Evolutionary conservation across 2,888 invertebrate species (phyloP), one percentile per base, ranked within the genome.

Genomic region (Drosophila trichaetosa): DNA sequence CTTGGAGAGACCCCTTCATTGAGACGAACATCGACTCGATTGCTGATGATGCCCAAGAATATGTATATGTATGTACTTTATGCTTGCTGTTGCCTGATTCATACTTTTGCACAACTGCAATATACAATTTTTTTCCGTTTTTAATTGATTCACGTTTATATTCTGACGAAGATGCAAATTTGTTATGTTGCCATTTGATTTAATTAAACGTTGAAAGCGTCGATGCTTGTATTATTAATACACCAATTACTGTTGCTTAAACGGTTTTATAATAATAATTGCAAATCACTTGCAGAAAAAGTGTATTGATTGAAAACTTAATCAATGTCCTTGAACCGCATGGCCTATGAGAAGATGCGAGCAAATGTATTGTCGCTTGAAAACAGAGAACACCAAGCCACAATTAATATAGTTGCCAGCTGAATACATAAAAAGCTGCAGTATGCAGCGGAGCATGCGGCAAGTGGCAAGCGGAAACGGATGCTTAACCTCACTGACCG

Each of bases 371-470:
- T 24, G 57, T 16, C 7, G 10, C 16, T 24, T 18, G 51, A n/a
- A 8, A 36, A 7, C 31, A 69, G 34, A 57, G 69, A 63, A 68
- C 73, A 72, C 67, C 24, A 69, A 71, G 61, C 63, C 58, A 51
- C 75, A 76, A 75, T 84, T 82, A 80, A 87, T 58, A 56, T 46
- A 82, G 82, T 84, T 87, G 82, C 87, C 73, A 87, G 73, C 79
- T 61, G 68, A 73, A 60, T 66, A 71, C 70, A 71, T 60, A 73
- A 56, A 69, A 71, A 69, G 67, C 69, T 36, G 56, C 24, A 0
- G 10, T 24, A 34, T 53, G 36, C 60, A 13, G 21, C 11, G 11
- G 40, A 0, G 21, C n/a, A 42, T 5, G 42, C 52, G 4, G 40
- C 54, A 11, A 6, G 31, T 52, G 52, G 18, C 33, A 38, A 57